Evolutionary conservation across 2,888 invertebrate genomes (phyloP).

Genomic region (Zaprionus obscuricornis): DNA sequence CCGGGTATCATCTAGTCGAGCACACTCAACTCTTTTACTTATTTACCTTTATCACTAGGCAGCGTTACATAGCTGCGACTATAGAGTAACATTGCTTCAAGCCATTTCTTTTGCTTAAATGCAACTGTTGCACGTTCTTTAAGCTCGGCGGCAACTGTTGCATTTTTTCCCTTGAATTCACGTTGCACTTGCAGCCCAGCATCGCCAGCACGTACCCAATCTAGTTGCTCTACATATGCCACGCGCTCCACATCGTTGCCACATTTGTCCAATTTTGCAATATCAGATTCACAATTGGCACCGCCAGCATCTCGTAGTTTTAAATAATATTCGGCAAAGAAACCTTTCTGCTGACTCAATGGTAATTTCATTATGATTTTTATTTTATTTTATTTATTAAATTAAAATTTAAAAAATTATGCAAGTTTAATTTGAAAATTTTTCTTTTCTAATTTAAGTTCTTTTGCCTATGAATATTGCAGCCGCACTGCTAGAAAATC

Average conservation of each 20-base stretch:
- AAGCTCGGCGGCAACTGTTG: constrained; percentile 85
- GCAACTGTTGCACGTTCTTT: constrained; percentile 90
- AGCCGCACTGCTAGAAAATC: constrained; percentile 52
- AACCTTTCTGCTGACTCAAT: constrained; percentile 82
- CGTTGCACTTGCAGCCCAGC: constrained; percentile 84
- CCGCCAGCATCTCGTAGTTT: constrained; percentile 84
- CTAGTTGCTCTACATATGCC: constrained; percentile 85
- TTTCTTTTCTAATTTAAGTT: constrained; percentile 7
- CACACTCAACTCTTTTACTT: background rate
- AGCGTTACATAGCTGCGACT: constrained; percentile 87
- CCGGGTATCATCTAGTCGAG: too few species aligned
- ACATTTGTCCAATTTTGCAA: constrained; percentile 87
- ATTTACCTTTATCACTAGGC: constrained; percentile 87
- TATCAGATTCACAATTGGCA: constrained; percentile 85
- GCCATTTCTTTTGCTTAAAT: constrained; percentile 89
- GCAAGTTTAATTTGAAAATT: constrained; percentile 55
- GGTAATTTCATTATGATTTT: constrained; percentile 63
- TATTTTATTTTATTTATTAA: constrained; percentile 4
- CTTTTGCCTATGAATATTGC: constrained; percentile 51
- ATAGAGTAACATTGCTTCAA: constrained; percentile 88
- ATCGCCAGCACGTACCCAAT: constrained; percentile 83
- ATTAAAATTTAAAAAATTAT: constrained; percentile 49
- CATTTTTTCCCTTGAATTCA: constrained; percentile 84
- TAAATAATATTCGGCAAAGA: constrained; percentile 88
- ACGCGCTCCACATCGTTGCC: constrained; percentile 88